These are phyloP conservation scores for Brachymystax lenok DNA, from an alignment of 2,797 vertebrate genomes.

Conservation along the genomic window DNA sequence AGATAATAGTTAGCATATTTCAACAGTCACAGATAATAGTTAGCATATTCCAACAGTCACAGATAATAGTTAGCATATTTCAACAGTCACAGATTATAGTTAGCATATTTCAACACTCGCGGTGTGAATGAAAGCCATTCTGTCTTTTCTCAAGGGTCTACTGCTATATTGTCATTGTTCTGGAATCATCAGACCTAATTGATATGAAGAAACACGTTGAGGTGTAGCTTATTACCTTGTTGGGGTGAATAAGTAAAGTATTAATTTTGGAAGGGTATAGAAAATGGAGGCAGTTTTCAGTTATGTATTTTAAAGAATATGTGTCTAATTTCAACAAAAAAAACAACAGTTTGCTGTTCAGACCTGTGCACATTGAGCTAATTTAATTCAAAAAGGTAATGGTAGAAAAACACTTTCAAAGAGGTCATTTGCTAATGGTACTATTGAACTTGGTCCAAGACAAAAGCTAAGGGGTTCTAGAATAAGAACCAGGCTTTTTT, in stretches of 20 bases:
- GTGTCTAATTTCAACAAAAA: not conserved
- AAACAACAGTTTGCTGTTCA: not conserved
- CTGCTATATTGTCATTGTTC: not conserved
- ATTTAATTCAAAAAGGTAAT: not conserved
- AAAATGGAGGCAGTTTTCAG: no score
- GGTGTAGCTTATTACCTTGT: not conserved
- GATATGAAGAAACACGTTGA: not conserved
- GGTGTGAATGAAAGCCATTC: not conserved
- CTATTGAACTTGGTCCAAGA: not conserved
- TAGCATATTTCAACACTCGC: not conserved
- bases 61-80: no score
- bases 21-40: no score
- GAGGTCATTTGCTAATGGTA: not conserved
- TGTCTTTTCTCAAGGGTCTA: not conserved
- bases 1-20: no score
- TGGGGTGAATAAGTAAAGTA: not conserved
- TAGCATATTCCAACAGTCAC: no score
- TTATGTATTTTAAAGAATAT: not conserved
- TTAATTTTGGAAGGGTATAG: not conserved
- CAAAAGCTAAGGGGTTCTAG: not conserved
- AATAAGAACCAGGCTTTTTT: not conserved
- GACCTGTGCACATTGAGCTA: not conserved
- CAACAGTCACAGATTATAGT: not conserved
- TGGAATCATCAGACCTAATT: not conserved
- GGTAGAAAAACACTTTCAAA: not conserved